These are phyloP conservation scores for Ceratosolen fusciceps DNA, from an alignment of 1,140 invertebrate genomes.

Conservation along the genomic window DNA sequence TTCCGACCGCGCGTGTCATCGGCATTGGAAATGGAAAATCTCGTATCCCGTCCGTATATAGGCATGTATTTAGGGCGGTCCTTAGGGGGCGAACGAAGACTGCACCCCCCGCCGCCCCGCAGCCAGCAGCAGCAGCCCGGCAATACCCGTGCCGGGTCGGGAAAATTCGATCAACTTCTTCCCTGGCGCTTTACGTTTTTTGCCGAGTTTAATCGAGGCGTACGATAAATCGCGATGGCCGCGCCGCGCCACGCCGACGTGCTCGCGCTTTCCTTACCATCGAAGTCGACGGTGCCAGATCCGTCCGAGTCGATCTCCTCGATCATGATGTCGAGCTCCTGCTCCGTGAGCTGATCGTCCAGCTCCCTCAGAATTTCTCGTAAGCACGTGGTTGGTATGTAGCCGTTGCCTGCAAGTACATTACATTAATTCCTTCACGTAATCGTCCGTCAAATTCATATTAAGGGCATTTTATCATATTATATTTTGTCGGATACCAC, in stretches of 20 bases:
- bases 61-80: too few species aligned
- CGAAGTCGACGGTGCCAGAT: conserved; percentile 87
- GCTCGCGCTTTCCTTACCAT: conserved; percentile 72
- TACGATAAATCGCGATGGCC: too few species aligned
- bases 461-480: too few species aligned
- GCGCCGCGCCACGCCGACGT: neutral
- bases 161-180: neutral
- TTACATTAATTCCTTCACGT: neutral
- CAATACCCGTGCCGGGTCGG: neutral
- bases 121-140: neutral
- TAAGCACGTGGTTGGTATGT: conserved; percentile 93
- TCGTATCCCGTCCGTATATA: too few species aligned
- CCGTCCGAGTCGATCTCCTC: conserved; percentile 97
- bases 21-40: too few species aligned
- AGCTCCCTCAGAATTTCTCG: conserved; percentile 92
- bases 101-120: neutral
- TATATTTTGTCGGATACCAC: too few species aligned
- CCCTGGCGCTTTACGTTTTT: neutral
- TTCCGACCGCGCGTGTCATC: too few species aligned
- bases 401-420: conserved; percentile 83
- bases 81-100: too few species aligned
- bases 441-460: too few species aligned
- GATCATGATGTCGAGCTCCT: conserved; percentile 95
- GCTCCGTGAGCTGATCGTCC: conserved; percentile 92
- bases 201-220: neutral